Evolutionary conservation across 2,888 invertebrate genomes (phyloP), one percentile per base, ranked within the genome.

Genomic region (Lasioglossum vierecki): DNA sequence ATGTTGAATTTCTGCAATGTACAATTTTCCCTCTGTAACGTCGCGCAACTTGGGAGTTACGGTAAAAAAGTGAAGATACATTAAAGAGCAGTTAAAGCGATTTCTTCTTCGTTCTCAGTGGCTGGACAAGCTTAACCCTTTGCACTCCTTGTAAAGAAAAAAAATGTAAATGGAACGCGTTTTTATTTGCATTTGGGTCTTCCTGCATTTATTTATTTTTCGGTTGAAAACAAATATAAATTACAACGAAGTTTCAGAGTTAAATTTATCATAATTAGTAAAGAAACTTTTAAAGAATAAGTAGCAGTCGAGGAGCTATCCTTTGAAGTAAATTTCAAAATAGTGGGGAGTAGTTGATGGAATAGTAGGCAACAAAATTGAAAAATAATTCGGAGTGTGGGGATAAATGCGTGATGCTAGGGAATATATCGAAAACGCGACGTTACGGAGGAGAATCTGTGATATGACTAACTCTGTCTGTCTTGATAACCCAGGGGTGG

Each of bases 401-500:
- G 30, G 30, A 30, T 63, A 30, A 18, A 63, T 30, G 30, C 15
- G 3, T 30, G 30, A 18, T 18, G 18, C 30, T 63, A 63, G 30
- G 15, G 18, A 30, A 15, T 13, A 18, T 18, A 30, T 63, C 30
- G 30, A 3, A 30, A 63, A 30, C 63, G 18, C 63, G 30, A 63
- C 18, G 8, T 30, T 63, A 63, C 8, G 18, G 8, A 30, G 63
- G 63, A 30, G 1, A 8, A 18, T 30, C 26, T 63, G 15, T 30
- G 63, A 63, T 63, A 63, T 63, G 15, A 22, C 35, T 75, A 46
- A 22, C 75, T 78, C 71, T 70, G 30, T 63, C 63, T 78, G 30
- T 63, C 63, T 78, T n/a, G 72, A 76, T 76, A 79, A 76, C 44
- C 18, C 46, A 68, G 81, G 81, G 84, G 84, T 81, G 84, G 84